phyloP scores from a whole-genome alignment of 2,888 invertebrate species.

The Oscheius myriophilus region DNA sequence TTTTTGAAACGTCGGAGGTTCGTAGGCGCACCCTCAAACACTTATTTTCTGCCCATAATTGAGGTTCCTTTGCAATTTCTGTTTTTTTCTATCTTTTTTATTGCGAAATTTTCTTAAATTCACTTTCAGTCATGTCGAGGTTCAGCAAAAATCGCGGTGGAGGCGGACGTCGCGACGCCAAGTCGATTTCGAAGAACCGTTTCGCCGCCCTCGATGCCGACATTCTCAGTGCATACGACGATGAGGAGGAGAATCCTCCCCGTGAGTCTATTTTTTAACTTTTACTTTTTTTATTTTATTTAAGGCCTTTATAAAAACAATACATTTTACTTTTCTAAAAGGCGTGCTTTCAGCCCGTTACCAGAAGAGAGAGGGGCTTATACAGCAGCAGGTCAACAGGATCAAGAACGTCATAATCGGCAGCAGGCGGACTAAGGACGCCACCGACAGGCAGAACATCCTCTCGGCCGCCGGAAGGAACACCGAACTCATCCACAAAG shows the following conservation, averaged over 20 bases:
- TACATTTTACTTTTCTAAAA: too few relatives aligned
- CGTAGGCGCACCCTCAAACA: too few relatives aligned
- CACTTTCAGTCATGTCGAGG: conserved; percentile 1
- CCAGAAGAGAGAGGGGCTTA: not conserved
- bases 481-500: conserved; percentile 40
- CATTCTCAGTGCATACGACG: conserved; percentile 58
- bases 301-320: too few relatives aligned
- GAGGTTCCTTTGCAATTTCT: not conserved
- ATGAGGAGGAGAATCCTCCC: conserved; percentile 54
- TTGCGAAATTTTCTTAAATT: not conserved
- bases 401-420: not conserved
- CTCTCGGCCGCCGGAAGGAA: conserved; percentile 36
- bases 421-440: not conserved
- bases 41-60: too few relatives aligned
- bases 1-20: too few relatives aligned
- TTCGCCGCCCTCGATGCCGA: conserved; percentile 58
- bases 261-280: not conserved
- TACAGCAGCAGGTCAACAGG: not conserved
- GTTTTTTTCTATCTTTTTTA: not conserved
- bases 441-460: not conserved
- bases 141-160: conserved; percentile 4
- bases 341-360: too few relatives aligned
- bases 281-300: not conserved
- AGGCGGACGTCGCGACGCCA: conserved; percentile 46
- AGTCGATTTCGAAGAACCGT: conserved; percentile 46